Evolutionary conservation across 2,113 vertebrate species (phyloP).

Genomic region (Nothoprocta pentlandii): DNA sequence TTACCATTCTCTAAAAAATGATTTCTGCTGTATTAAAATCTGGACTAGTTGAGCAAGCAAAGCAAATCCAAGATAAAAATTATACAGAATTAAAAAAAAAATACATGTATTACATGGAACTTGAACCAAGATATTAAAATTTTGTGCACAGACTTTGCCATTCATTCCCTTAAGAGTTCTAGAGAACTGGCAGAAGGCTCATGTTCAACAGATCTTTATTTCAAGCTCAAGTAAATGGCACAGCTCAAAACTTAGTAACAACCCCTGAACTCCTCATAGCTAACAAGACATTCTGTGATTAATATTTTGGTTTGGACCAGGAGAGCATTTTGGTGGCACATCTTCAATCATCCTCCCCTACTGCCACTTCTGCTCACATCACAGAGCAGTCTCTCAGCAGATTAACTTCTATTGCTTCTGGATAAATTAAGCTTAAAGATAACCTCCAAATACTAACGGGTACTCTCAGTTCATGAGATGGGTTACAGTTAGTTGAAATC

Average conservation of each 20-base stretch:
- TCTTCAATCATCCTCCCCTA: background rate
- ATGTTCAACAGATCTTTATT: background rate
- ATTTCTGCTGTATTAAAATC: background rate
- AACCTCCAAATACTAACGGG: background rate
- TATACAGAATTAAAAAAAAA: background rate
- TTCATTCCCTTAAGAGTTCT: background rate
- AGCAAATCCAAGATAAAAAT: background rate
- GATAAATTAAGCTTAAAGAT: background rate
- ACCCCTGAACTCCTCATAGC: background rate
- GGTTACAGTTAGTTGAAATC: background rate
- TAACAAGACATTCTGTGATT: background rate
- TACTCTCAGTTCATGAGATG: background rate
- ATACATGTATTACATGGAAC: background rate
- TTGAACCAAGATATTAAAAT: fast-evolving
- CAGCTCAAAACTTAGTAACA: background rate
- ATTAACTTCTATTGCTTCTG: background rate
- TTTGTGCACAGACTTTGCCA: background rate
- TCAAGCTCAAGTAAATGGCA: background rate
- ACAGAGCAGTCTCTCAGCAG: background rate
- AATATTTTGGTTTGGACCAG: background rate
- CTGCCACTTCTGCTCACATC: background rate
- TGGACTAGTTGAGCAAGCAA: background rate
- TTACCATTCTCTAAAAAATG: background rate
- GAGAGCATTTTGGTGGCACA: background rate
- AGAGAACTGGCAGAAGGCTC: background rate